phyloP scores from a whole-genome alignment of 2,888 invertebrate genomes.

The Chymomyza caudatula region DNA sequence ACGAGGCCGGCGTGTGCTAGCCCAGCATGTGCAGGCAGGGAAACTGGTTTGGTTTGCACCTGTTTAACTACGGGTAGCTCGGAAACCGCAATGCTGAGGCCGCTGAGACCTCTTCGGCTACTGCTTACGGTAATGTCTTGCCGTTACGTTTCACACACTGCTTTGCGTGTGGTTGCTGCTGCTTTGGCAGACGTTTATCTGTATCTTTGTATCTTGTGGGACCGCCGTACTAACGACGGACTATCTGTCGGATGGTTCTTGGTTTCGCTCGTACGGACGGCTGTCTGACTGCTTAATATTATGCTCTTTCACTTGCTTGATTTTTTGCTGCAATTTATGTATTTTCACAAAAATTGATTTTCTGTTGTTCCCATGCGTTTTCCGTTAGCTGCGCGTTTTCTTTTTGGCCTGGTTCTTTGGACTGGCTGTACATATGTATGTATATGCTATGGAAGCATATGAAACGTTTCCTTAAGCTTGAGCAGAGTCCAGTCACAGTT shows the following conservation, averaged over 20 bases:
- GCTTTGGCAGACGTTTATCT: background rate
- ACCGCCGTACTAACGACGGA: background rate
- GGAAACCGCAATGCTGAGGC: too few species aligned
- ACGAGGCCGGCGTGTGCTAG: constrained; percentile 40
- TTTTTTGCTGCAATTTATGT: constrained; percentile 48
- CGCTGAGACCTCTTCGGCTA: background rate
- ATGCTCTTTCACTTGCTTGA: constrained; percentile 31
- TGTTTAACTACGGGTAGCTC: background rate
- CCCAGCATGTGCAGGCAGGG: constrained; percentile 56
- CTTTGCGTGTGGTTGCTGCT: constrained; percentile 9
- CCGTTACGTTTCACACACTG: too few species aligned
- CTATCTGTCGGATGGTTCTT: background rate
- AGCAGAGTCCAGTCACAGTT: constrained; percentile 5
- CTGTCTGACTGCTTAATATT: constrained; percentile 15
- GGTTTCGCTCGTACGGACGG: constrained; percentile 8
- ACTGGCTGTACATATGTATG: constrained; percentile 14
- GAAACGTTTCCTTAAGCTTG: background rate
- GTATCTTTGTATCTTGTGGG: background rate
- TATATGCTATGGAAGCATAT: background rate
- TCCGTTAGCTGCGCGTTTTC: too few species aligned
- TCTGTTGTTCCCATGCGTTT: constrained; percentile 20
- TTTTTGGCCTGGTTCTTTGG: constrained; percentile 40
- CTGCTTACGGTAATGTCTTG: too few species aligned
- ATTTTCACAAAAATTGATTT: constrained; percentile 61
- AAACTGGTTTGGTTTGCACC: background rate